Evolutionary conservation across 1,140 invertebrate genomes (phyloP), one percentile per base, ranked within the genome.

Genomic region (Tetramorium parvispinum): DNA sequence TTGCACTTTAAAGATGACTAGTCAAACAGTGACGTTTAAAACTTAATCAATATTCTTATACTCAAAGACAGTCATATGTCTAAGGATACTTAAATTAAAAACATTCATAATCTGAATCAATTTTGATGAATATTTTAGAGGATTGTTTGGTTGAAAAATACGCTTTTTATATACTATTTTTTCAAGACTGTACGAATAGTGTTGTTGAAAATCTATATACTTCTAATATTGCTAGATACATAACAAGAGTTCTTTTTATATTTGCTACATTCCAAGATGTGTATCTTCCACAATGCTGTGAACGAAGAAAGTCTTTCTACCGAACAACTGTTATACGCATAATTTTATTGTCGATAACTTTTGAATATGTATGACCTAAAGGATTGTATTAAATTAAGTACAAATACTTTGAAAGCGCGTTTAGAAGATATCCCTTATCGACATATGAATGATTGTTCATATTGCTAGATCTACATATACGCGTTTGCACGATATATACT

Each of bases 301-400:
- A 85, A 55, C 77, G 55, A 61, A 68, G 32, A 59, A 91, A 91
- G 87, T 91, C 87, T 87, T 91, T 91, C 70, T 87, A 89, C 91
- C 55, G 55, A 90, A 82, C 71, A 59, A 49, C 7, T 66, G 24
- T 89, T 49, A 24, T n/a, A 46, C 65, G 51, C 13, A 21, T 87
- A 83, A 83, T 53, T 85, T 71, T 88, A 66, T 66, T 66, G 68
- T 49, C 40, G 65, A 77, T 88, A 86, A 70, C 51, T 87, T 59
- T 88, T 53, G n/a, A 73, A 5, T 82, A 59, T 43, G 76, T 89
- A 63, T 57, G 55, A 87, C 49, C 63, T 86, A 78, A 83, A 59
- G 32, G 11, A 83, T 65, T 79, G 73, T 88, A 88, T 87, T 92
- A 86, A 91, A 88, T 78, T 82, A 87, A 92, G 92, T 93, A 93